Base-by-base conservation (phyloP, 2,113 vertebrate species). In the Scopus umbretta region DNA sequence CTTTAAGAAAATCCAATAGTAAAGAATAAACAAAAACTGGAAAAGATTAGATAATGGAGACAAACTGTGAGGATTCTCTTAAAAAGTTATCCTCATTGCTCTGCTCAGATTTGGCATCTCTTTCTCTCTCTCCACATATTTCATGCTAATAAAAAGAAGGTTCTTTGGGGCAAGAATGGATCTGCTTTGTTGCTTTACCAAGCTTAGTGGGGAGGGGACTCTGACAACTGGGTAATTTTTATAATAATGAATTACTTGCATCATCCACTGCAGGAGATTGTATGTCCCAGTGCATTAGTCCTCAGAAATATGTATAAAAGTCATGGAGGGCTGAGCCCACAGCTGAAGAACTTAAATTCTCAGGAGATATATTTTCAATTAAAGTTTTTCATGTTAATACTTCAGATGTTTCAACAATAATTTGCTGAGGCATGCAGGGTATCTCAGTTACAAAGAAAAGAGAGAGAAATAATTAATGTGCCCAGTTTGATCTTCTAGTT, bases 301-400 rank as follows among this genome's bases (percentile, higher is more conserved):
- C 32, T 95, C 72, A 90, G 63, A 52, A 79, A 50, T 63, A 93
- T 4, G 8, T 49, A 79, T 72, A 40, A 93, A 95, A 93, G 86
- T 67, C 34, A 79, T 94, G 80, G 82, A 88, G 52, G 82, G 84
- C 83, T 96, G 52, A 89, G 68, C 43, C 56, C 68, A 81, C 40
- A 93, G 70, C 34, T 79, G 53, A 91, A 92, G 65, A 93, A 74
- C 36, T 68, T 13, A 63, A 74, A 93, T 92, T 95, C 72, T 87
- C 43, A 14, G 75, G 66, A 93, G 65, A 89, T 49, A 34, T 9
- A 65, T 53, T 95, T 94, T 94, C 86, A 91, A 42, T 92, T 94
- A 89, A 85, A 84, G 72, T 43, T 84, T 78, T 91, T 94, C 38
- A 65, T 92, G 65, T 55, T 94, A 92, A 59, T 93, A 90, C 13